phyloP scores from a whole-genome alignment of 2,797 vertebrate genomes.

The Epinephelus awoara region DNA sequence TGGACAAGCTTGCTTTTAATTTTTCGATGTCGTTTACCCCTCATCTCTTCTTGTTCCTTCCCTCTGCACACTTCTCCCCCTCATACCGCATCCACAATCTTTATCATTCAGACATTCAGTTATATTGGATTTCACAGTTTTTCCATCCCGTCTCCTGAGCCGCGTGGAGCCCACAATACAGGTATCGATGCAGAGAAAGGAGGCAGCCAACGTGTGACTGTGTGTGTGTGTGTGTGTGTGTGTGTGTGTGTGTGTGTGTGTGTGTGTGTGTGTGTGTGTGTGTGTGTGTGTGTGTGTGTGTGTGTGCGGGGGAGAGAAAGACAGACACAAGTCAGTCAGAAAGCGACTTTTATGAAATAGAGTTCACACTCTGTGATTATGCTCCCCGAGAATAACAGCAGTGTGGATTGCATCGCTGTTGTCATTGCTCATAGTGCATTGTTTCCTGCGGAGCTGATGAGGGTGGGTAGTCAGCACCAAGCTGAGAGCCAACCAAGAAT shows the following conservation, averaged over 20 bases:
- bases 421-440: slow-evolving; percentile 42
- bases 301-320: background rate
- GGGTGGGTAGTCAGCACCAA: slow-evolving; percentile 45
- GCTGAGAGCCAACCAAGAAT: slow-evolving; percentile 37
- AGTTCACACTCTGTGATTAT: slow-evolving; percentile 56
- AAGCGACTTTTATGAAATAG: slow-evolving; percentile 29
- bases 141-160: background rate
- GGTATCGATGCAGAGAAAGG: slow-evolving; percentile 3
- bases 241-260: background rate
- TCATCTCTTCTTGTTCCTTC: background rate
- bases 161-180: background rate
- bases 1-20: background rate
- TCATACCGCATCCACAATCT: background rate
- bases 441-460: slow-evolving; percentile 61
- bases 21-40: background rate
- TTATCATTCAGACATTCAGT: slow-evolving; percentile 3
- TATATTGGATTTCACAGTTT: slow-evolving; percentile 26
- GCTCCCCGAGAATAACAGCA: slow-evolving; percentile 36
- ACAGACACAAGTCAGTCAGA: slow-evolving; percentile 22
- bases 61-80: background rate
- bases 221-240: background rate
- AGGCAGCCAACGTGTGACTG: too few species aligned
- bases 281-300: too few species aligned
- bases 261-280: too few species aligned
- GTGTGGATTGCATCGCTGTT: slow-evolving; percentile 54